Evolutionary conservation across 2,113 vertebrate species (phyloP).

Genomic region (Mesitornis unicolor): DNA sequence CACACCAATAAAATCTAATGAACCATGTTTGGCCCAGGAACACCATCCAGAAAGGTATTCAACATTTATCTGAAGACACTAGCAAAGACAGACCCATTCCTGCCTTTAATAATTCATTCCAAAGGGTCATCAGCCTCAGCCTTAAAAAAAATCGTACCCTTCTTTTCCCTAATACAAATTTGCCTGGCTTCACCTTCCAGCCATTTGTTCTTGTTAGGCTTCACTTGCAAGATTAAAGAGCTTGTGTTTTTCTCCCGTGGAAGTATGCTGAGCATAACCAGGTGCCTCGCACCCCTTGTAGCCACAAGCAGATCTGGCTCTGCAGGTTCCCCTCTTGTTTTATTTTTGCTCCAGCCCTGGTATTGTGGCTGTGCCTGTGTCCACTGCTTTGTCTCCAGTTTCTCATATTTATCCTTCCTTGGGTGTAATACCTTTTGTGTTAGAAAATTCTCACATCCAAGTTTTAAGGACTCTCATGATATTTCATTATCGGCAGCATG

Average conservation of each 20-base stretch:
- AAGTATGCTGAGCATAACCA: fast-evolving
- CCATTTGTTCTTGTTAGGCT: not conserved
- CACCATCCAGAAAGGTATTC: not conserved
- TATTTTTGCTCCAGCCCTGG: not conserved
- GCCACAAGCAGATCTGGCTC: not conserved
- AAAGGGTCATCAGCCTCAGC: not conserved
- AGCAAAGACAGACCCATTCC: not conserved
- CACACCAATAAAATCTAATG: not conserved
- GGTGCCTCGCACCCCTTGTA: not conserved
- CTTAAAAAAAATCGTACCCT: not conserved
- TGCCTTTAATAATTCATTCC: not conserved
- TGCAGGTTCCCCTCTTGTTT: not conserved
- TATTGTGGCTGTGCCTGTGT: not conserved
- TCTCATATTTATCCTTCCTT: not conserved
- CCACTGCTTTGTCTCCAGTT: not conserved
- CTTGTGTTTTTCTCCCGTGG: fast-evolving
- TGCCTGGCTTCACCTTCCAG: not conserved
- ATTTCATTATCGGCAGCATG: not conserved
- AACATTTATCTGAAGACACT: fast-evolving
- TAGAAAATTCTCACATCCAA: not conserved
- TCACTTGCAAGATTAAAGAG: not conserved
- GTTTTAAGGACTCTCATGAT: not conserved
- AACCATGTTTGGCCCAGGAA: not conserved
- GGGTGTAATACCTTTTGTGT: not conserved
- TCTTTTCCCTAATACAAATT: not conserved